Evolutionary conservation across 1,140 invertebrate genomes (phyloP).

Genomic region (Babylonia areolata): DNA sequence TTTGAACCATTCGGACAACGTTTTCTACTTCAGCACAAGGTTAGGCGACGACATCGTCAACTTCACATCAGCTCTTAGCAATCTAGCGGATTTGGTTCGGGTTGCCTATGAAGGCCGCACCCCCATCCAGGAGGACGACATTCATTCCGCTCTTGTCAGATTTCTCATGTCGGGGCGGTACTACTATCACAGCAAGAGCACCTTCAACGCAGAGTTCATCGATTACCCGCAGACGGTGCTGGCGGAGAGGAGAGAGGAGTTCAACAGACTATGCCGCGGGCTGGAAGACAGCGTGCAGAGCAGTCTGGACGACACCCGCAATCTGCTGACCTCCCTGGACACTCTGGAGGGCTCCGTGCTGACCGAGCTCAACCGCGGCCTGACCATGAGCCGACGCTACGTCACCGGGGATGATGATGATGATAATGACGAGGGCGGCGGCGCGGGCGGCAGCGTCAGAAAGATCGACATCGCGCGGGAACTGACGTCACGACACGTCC

Average conservation of each 20-base stretch:
- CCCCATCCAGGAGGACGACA: conserved; percentile 42
- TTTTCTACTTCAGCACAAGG: conserved; percentile 39
- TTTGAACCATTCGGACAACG: conserved; percentile 44
- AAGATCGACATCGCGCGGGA: conserved; percentile 50
- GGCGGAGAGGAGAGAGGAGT: conserved; percentile 42
- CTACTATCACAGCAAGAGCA: conserved; percentile 57
- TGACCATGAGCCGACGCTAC: conserved; percentile 44
- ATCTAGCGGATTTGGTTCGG: neutral
- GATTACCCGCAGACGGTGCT: conserved; percentile 58
- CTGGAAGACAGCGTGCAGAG: conserved; percentile 33
- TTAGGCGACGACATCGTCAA: conserved; percentile 43
- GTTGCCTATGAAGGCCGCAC: conserved; percentile 25
- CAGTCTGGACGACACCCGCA: conserved; percentile 46
- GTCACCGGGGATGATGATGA: conserved; percentile 25
- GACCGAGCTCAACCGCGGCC: conserved; percentile 30
- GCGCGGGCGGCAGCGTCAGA: too few species aligned
- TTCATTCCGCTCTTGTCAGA: conserved; percentile 26
- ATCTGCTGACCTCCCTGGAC: conserved; percentile 35
- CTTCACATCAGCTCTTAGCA: conserved; percentile 2
- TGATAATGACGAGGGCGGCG: too few species aligned
- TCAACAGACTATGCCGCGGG: conserved; percentile 37
- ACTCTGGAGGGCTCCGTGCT: conserved; percentile 41
- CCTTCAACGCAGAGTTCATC: conserved; percentile 56
- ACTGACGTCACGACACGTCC: conserved; percentile 48
- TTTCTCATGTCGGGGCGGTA: conserved; percentile 47